Evolutionary conservation across 2,797 vertebrate genomes (phyloP).

Genomic region (Halcyon smyrnensis): DNA sequence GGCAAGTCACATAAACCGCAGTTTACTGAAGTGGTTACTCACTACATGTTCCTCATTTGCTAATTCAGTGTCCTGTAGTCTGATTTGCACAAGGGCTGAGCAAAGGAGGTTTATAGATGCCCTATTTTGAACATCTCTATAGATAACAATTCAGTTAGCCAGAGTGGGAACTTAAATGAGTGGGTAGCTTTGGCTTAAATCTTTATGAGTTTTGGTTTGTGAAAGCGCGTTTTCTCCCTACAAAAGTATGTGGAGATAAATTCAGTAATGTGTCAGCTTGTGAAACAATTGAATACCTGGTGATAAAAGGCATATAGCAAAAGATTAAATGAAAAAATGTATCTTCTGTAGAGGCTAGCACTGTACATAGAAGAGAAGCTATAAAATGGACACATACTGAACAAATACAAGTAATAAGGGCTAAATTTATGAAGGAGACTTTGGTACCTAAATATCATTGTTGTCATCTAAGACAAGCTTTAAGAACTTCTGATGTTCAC

Average conservation of each 20-base stretch:
- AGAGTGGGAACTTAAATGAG: not conserved
- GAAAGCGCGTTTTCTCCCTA: not conserved
- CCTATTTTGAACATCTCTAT: not conserved
- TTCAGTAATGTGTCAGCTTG: not conserved
- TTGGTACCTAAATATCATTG: not conserved
- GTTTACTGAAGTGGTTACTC: conserved; percentile 33
- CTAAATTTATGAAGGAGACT: not conserved
- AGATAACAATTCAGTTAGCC: not conserved
- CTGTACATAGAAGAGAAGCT: not conserved
- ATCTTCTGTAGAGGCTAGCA: not conserved
- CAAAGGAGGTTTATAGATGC: not conserved
- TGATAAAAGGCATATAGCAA: not conserved
- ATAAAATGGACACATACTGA: not conserved
- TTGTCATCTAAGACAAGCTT: not conserved
- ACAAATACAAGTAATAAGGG: not conserved
- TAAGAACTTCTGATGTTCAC: not conserved
- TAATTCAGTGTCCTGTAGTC: not conserved
- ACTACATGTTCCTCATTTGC: not conserved
- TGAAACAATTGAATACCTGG: not conserved
- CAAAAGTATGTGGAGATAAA: not conserved
- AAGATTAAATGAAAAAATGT: not conserved
- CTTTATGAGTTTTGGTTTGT: not conserved
- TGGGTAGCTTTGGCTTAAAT: not conserved
- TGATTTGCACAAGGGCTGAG: not conserved
- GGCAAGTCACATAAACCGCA: not conserved